phyloP scores from a whole-genome alignment of 2,797 vertebrate genomes.

The Scolopax bukidnonensis region DNA sequence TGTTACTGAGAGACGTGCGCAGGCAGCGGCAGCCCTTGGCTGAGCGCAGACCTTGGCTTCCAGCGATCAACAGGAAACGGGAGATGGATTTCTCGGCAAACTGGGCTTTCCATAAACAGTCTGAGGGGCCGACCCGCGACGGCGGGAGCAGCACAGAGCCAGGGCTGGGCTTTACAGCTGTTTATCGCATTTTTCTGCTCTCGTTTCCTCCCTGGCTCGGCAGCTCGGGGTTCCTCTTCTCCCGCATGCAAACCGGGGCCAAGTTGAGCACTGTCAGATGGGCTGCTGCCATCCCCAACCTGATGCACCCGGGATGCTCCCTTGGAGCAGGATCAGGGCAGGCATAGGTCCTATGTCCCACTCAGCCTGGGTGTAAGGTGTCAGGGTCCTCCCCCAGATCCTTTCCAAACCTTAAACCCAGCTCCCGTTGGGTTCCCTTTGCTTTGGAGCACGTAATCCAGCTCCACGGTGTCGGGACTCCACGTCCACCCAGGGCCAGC shows the following conservation, averaged over 20 bases:
- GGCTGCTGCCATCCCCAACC: background rate
- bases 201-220: slow-evolving; percentile 6
- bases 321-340: background rate
- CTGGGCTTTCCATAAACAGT: slow-evolving; percentile 73
- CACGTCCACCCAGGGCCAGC: background rate
- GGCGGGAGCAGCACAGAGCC: slow-evolving; percentile 42
- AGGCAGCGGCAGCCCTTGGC: slow-evolving; percentile 35
- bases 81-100: slow-evolving; percentile 74
- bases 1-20: background rate
- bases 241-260: rapidly evolving
- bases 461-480: rapidly evolving
- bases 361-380: background rate
- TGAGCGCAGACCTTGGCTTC: slow-evolving; percentile 46
- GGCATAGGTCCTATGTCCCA: background rate
- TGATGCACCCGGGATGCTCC: background rate
- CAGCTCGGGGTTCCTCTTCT: background rate
- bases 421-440: background rate
- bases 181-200: slow-evolving; percentile 55
- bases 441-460: background rate
- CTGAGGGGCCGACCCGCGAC: slow-evolving; percentile 60
- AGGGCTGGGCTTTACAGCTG: slow-evolving; percentile 41
- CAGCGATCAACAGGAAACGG: slow-evolving; percentile 71
- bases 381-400: background rate
- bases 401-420: background rate
- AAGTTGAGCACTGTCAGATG: rapidly evolving